A percentile compares a stretch with the other conserved stretches of the same genome.
phyloP scores from a whole-genome alignment of 2,113 vertebrate genomes.

The Corythaeola cristata region DNA sequence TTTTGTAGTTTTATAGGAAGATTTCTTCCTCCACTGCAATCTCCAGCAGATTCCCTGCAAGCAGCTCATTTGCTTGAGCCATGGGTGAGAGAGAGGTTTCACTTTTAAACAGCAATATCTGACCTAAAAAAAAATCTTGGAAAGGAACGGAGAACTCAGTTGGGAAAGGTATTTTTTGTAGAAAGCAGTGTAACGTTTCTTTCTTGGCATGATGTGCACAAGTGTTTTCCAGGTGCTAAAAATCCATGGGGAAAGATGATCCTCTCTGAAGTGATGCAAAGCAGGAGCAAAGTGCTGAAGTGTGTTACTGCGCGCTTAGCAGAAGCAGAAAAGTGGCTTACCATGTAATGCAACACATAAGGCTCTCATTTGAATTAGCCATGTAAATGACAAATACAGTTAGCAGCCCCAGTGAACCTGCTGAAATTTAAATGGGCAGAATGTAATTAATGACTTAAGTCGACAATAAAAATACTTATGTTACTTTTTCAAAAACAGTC shows the following conservation, averaged over 20 bases:
- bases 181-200: background rate
- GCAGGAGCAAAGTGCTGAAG: background rate
- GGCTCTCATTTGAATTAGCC: background rate
- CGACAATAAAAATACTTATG: background rate
- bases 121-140: background rate
- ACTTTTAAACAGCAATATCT: background rate
- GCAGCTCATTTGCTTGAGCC: background rate
- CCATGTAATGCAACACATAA: background rate
- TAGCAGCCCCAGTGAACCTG: background rate
- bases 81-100: background rate
- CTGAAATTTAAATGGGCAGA: background rate
- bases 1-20: background rate
- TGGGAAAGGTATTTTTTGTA: background rate
- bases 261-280: background rate
- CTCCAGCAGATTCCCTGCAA: background rate
- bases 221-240: background rate
- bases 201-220: background rate
- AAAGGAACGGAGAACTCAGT: background rate
- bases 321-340: background rate
- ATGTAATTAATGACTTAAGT: background rate
- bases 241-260: background rate
- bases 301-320: background rate
- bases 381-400: background rate
- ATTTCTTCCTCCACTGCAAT: background rate
- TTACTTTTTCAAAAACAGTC: background rate